Evolutionary conservation across 2,888 invertebrate genomes (phyloP), one percentile per base, ranked within the genome.

Genomic region (Arctia plantaginis): DNA sequence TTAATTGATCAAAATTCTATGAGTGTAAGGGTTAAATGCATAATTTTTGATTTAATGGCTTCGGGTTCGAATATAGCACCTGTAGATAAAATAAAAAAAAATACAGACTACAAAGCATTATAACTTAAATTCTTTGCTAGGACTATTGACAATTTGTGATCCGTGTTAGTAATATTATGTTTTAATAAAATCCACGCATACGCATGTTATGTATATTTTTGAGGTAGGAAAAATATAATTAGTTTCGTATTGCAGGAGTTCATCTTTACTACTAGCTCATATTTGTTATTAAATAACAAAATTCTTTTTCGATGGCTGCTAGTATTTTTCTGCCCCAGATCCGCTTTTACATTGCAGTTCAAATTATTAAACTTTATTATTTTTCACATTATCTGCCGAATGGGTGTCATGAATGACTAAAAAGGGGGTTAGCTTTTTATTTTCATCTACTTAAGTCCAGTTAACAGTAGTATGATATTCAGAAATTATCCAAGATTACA

Each of bases 381-480:
- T n/a, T 59, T 59, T 59, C 27, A 13, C 27, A 27, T 15, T 18
- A 6, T 30, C 62, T 1, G 15, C n/a, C 15, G 13, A 27, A 8
- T 23, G 93, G 93, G 93, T 89, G 90, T 79, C 81, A 18, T 3
- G 20, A 47, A 23, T 23, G 23, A 23, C 23, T 51, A 23, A 23
- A 51, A 23, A 20, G 10, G 23, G 44, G 44, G 23, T 23, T 23
- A 20, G 51, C 51, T 51, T 8, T 23, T 51, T 51, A 51, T 8
- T 23, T 4, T 35, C 35, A 35, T 4, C 35, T 35, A 35, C 35
- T 35, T 35, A 51, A 20, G 3, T 47, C 51, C 1, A 23, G 51
- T 51, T 23, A 23, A 23, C 23, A 51, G 23, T 51, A 20, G 7
- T 20, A 23, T 55, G 51, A 55, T 12, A 12, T 55, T 10, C 4